Conservation (phyloP, 2,113 vertebrate species). For the Elephantulus edwardii region DNA sequence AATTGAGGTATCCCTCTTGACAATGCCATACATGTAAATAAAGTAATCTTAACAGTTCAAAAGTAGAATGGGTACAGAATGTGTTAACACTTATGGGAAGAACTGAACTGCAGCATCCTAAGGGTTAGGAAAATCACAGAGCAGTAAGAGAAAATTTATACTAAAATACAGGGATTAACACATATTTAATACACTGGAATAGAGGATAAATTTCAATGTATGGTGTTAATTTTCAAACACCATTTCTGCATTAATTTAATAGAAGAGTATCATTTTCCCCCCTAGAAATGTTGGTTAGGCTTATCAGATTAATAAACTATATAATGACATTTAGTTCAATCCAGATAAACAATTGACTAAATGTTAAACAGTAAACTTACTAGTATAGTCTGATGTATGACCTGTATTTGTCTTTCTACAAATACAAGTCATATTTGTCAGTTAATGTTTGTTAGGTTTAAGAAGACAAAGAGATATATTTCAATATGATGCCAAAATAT, state of each 20-base stretch:
- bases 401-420: neutral
- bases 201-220: conserved; percentile 23
- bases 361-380: neutral
- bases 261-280: neutral
- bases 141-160: neutral
- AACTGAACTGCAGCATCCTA: neutral
- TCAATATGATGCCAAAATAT: neutral
- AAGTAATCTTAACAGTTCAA: neutral
- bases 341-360: neutral
- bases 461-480: neutral
- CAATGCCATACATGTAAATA: neutral
- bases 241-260: neutral
- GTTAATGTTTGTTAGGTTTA: too few species aligned
- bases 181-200: conserved; percentile 12
- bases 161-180: neutral
- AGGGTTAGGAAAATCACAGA: neutral
- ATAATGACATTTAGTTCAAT: neutral
- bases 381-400: neutral
- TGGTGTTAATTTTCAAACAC: conserved; percentile 23
- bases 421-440: too few species aligned
- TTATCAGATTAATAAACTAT: neutral
- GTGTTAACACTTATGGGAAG: neutral
- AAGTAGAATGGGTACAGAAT: neutral
- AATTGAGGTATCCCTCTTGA: neutral
- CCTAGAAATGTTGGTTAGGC: conserved; percentile 30